Conservation (phyloP, 2,888 invertebrate species). For the Limnephilus rhombicus region DNA sequence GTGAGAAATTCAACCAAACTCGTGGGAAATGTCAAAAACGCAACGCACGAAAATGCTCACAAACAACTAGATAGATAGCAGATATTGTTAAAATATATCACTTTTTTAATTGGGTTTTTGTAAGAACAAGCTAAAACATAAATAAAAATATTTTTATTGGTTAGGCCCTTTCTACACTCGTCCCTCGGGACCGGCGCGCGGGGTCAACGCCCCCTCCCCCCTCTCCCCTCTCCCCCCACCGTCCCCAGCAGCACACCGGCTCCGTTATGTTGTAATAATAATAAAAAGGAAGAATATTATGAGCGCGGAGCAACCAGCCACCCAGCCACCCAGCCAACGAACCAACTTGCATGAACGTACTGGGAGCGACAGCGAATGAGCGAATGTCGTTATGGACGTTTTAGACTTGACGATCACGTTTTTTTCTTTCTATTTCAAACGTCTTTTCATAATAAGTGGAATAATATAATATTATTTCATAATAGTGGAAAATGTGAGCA, state of each 20-base stretch:
- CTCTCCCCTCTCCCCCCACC: slow-evolving; percentile 28
- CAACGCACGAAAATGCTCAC: too few species aligned
- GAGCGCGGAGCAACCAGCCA: background rate
- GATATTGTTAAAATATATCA: too few species aligned
- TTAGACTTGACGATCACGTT: too few species aligned
- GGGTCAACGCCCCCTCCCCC: slow-evolving; percentile 33
- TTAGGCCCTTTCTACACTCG: slow-evolving; percentile 2
- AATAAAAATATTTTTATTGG: background rate
- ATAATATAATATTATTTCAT: too few species aligned
- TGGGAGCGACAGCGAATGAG: background rate
- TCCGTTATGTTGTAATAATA: slow-evolving; percentile 22
- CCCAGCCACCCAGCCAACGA: too few species aligned
- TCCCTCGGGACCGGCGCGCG: background rate
- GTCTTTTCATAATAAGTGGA: too few species aligned
- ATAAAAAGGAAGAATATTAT: background rate
- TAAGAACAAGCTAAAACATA: background rate
- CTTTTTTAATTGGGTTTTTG: too few species aligned
- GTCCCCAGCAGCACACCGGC: background rate
- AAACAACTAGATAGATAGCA: too few species aligned
- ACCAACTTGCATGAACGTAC: background rate
- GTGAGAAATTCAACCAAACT: too few species aligned
- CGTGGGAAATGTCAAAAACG: too few species aligned
- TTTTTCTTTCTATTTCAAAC: too few species aligned
- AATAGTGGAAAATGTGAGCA: too few species aligned
- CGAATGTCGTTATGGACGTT: background rate